Conservation (phyloP, 2,113 vertebrate genomes). For the Falcunculus frontatus region DNA sequence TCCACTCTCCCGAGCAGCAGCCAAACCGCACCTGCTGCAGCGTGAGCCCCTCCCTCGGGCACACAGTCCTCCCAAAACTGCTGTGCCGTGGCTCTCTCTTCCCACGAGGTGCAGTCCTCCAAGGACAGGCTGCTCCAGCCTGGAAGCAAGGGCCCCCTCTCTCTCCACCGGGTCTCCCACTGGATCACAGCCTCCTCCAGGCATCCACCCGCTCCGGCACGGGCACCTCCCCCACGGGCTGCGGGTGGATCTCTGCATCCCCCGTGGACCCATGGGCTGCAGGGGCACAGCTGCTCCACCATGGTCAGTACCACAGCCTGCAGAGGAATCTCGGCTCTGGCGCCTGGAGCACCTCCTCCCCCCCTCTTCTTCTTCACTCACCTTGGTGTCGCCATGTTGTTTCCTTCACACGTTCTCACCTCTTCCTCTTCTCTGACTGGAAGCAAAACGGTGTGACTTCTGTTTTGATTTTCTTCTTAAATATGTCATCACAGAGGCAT, state of each 20-base stretch:
- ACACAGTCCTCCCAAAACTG: background rate
- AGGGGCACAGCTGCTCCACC: too few species aligned
- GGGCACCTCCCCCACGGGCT: background rate
- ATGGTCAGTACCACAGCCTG: background rate
- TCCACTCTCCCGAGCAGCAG: background rate
- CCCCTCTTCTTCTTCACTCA: background rate
- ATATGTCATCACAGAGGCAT: background rate
- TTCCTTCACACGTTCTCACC: background rate
- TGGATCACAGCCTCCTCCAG: background rate
- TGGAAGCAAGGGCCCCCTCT: background rate
- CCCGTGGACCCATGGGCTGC: too few species aligned
- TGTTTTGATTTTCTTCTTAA: background rate
- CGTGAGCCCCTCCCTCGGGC: fast-evolving
- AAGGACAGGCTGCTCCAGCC: background rate
- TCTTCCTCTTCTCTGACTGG: background rate
- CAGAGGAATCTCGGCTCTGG: background rate
- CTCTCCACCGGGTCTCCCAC: background rate
- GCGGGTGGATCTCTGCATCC: background rate
- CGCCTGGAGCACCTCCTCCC: background rate
- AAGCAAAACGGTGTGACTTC: background rate
- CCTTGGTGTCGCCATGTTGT: background rate
- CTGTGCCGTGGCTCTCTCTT: background rate
- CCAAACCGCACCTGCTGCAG: background rate
- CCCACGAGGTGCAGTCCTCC: background rate
- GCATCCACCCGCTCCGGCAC: too few species aligned